Evolutionary conservation across 2,113 vertebrate species (phyloP).

Genomic region (Trichomycterus rosablanca): DNA sequence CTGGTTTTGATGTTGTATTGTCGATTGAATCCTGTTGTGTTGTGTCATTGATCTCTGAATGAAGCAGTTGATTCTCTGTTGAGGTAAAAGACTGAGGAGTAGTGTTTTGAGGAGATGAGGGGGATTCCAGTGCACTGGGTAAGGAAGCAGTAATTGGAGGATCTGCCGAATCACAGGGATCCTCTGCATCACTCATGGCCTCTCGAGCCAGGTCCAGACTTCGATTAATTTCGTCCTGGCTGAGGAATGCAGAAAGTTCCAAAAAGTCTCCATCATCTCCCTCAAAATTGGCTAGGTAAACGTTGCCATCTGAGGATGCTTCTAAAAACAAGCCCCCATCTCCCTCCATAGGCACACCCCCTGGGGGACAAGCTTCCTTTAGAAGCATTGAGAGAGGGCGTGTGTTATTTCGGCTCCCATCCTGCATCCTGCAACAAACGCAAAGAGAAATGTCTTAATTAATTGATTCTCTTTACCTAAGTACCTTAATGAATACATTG

Average conservation of each 20-base stretch:
- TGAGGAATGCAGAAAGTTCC: conserved; percentile 87
- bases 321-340: conserved; percentile 70
- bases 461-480: no score
- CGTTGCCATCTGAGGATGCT: conserved; percentile 72
- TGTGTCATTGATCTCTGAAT: conserved; percentile 43
- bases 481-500: no score
- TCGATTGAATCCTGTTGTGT: conserved; percentile 35
- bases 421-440: conserved; percentile 76
- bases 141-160: conserved; percentile 25
- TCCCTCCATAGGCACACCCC: conserved; percentile 52
- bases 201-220: conserved; percentile 88
- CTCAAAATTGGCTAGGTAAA: conserved; percentile 72
- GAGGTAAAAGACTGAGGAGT: conserved; percentile 32
- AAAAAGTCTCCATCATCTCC: conserved; percentile 69
- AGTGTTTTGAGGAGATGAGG: conserved; percentile 31
- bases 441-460: background rate
- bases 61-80: conserved; percentile 34
- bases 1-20: conserved; percentile 19
- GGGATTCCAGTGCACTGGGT: conserved; percentile 47
- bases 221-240: conserved; percentile 84
- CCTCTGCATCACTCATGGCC: conserved; percentile 71
- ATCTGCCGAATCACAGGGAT: conserved; percentile 51
- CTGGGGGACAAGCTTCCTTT: conserved; percentile 59
- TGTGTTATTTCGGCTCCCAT: conserved; percentile 69
- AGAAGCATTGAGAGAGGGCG: conserved; percentile 66